These are phyloP conservation scores for Petromus typicus DNA, from an alignment of 2,113 vertebrate species.

Conservation along the genomic window DNA sequence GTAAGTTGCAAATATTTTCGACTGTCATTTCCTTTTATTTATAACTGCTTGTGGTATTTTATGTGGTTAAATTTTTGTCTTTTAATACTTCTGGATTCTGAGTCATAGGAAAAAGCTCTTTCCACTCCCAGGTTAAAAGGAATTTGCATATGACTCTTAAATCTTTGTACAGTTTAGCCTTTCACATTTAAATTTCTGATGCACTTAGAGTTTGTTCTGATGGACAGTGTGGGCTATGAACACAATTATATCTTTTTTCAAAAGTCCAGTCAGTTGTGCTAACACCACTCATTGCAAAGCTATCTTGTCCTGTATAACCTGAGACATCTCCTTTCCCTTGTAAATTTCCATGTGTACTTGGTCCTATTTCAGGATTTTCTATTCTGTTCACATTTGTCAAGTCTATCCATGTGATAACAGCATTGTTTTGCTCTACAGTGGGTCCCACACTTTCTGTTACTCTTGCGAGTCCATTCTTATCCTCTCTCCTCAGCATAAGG, in stretches of 20 bases:
- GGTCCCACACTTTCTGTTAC: not conserved
- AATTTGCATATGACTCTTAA: not conserved
- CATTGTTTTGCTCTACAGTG: not conserved
- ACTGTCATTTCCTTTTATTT: not conserved
- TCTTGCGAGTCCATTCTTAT: not conserved
- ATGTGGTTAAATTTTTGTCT: not conserved
- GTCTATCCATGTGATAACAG: not conserved
- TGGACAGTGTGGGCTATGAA: not conserved
- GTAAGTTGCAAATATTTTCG: not conserved
- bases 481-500: no score
- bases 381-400: not conserved
- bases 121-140: not conserved
- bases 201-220: not conserved
- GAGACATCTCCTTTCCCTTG: not conserved
- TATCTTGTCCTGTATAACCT: not conserved
- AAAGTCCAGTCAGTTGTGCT: not conserved
- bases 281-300: not conserved
- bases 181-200: not conserved
- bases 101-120: slow-evolving; percentile 3
- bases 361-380: not conserved
- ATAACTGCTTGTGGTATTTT: not conserved
- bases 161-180: not conserved
- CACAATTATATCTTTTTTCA: not conserved
- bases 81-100: not conserved
- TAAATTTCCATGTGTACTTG: not conserved